A percentile compares a stretch with the other conserved stretches of the same genome.
Evolutionary conservation across 2,888 invertebrate species (phyloP).

Genomic region (Eupelmus urozonus): DNA sequence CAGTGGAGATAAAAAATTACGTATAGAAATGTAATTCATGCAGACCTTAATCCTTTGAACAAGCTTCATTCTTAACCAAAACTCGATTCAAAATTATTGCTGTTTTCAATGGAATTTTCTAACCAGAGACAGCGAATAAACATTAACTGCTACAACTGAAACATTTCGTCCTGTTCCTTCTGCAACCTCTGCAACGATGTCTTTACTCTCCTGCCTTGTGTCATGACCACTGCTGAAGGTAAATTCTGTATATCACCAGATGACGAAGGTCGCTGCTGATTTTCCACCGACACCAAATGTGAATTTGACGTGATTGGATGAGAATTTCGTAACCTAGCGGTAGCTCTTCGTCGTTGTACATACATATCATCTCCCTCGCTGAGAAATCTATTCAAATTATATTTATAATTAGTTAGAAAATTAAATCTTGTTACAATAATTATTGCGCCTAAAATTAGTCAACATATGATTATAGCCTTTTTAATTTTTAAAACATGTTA

Average conservation of each 20-base stretch:
- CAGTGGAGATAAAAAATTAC: constrained; percentile 12
- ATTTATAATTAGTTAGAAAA: background rate
- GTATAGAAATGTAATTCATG: constrained; percentile 1
- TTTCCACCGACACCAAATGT: constrained; percentile 73
- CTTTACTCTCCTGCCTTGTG: constrained; percentile 88
- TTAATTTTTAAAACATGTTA: too few relatives aligned
- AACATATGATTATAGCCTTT: too few relatives aligned
- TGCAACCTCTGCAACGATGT: constrained; percentile 89
- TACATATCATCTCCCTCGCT: constrained; percentile 80
- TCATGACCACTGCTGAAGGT: constrained; percentile 83
- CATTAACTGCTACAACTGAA: constrained; percentile 89
- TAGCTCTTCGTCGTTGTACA: constrained; percentile 79
- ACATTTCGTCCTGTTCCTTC: constrained; percentile 92
- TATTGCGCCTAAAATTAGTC: too few relatives aligned
- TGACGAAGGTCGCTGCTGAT: constrained; percentile 77
- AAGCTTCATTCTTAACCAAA: constrained; percentile 45
- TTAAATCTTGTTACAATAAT: too few relatives aligned
- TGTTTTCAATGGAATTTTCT: constrained; percentile 49
- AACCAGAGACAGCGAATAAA: constrained; percentile 27
- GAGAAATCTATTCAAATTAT: constrained; percentile 78
- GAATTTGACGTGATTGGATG: constrained; percentile 77
- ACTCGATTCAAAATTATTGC: constrained; percentile 32
- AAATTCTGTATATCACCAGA: constrained; percentile 78
- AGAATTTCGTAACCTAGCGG: constrained; percentile 80
- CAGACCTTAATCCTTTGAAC: constrained; percentile 22